These are phyloP conservation scores for Thecocarcelia acutangulata DNA, from an alignment of 2,888 invertebrate genomes.

Conservation along the genomic window DNA sequence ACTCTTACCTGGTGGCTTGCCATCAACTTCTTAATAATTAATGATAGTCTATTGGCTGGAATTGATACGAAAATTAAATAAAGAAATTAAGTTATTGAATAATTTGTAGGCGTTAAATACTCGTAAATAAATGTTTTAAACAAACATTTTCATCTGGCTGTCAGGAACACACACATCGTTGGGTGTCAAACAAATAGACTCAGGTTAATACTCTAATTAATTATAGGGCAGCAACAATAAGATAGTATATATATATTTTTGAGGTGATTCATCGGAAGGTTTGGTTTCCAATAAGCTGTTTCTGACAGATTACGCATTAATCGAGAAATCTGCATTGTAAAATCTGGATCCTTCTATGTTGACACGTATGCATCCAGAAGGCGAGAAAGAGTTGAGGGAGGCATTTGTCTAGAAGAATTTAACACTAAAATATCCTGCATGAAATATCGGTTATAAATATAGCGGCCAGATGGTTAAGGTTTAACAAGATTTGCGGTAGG, in stretches of 20 bases:
- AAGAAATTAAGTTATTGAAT: conserved; percentile 50
- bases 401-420: too few species aligned
- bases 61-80: conserved; percentile 22
- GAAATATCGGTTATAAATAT: too few species aligned
- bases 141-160: conserved; percentile 10
- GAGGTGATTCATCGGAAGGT: too few species aligned
- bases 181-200: conserved; percentile 14
- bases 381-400: too few species aligned
- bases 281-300: too few species aligned
- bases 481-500: too few species aligned
- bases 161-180: conserved; percentile 32
- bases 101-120: conserved; percentile 38
- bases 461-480: too few species aligned
- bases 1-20: not conserved
- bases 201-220: not conserved
- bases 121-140: conserved; percentile 1
- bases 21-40: not conserved
- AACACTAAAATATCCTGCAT: too few species aligned
- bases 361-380: too few species aligned
- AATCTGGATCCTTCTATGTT: too few species aligned
- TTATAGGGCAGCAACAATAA: not conserved
- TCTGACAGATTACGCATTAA: too few species aligned
- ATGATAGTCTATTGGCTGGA: not conserved
- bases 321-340: too few species aligned
- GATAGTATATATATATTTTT: not conserved